phyloP scores from a whole-genome alignment of 2,113 vertebrate genomes.

The Toxostoma redivivum region DNA sequence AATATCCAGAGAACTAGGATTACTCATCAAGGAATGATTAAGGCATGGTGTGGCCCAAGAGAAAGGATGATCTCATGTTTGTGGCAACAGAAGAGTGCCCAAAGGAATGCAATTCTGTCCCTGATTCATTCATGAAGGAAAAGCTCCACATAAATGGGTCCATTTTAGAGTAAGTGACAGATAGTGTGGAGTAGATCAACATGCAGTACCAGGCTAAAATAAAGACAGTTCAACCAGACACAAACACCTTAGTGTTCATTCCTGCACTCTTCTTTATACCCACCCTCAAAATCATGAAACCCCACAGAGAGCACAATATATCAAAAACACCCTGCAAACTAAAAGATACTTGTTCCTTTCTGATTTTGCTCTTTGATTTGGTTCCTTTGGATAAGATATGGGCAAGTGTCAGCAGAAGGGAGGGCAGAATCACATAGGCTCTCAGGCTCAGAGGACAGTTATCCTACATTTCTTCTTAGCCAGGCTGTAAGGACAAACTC shows the following conservation, averaged over 20 bases:
- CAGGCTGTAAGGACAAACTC: neutral
- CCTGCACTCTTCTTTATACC: neutral
- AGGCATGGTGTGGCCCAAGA: neutral
- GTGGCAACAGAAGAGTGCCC: neutral
- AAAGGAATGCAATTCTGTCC: neutral
- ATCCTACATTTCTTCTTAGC: neutral
- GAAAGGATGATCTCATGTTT: neutral
- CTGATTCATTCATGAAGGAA: neutral
- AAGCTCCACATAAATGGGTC: neutral
- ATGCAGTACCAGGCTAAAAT: neutral
- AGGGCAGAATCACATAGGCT: neutral
- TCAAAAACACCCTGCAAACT: neutral
- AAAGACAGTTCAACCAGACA: neutral
- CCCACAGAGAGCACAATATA: neutral
- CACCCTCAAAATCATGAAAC: neutral
- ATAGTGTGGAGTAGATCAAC: neutral
- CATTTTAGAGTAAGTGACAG: neutral
- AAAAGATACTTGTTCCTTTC: neutral
- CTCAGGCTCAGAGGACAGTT: neutral
- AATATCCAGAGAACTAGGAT: neutral
- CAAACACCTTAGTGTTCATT: neutral
- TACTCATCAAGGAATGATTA: neutral
- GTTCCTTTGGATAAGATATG: neutral
- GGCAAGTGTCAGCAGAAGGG: neutral
- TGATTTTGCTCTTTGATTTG: neutral